phyloP scores from a whole-genome alignment of 2,888 invertebrate genomes.

The Melipona beecheii region DNA sequence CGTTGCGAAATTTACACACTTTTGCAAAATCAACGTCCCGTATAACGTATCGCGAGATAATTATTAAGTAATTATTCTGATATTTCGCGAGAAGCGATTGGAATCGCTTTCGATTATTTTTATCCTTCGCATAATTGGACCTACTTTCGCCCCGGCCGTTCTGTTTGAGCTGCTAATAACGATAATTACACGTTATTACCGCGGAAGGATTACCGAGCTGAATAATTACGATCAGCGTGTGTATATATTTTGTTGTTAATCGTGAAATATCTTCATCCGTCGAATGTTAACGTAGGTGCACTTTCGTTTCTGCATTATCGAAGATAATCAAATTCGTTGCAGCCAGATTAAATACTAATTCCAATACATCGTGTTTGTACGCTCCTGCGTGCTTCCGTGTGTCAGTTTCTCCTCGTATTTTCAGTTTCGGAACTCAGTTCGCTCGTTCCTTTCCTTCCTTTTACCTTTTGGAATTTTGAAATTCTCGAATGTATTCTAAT shows the following conservation, averaged over 20 bases:
- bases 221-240: background rate
- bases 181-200: background rate
- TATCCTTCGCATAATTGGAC: background rate
- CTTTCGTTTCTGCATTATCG: background rate
- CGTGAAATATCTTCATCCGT: background rate
- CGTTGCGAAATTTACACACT: no score
- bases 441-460: background rate
- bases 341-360: background rate
- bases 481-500: no score
- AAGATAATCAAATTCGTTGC: background rate
- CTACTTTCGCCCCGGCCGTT: background rate
- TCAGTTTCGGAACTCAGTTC: background rate
- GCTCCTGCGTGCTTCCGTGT: background rate
- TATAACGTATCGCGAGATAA: background rate
- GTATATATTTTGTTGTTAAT: background rate
- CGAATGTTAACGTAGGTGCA: background rate
- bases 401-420: background rate
- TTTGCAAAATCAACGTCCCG: no score
- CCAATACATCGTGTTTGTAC: background rate
- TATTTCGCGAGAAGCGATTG: background rate
- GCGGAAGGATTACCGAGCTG: background rate
- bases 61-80: background rate
- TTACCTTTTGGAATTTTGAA: background rate
- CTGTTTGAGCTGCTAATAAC: background rate
- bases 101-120: background rate